Evolutionary conservation across 2,888 invertebrate genomes (phyloP), one percentile per base, ranked within the genome.

Genomic region (Drosophila lacicola): DNA sequence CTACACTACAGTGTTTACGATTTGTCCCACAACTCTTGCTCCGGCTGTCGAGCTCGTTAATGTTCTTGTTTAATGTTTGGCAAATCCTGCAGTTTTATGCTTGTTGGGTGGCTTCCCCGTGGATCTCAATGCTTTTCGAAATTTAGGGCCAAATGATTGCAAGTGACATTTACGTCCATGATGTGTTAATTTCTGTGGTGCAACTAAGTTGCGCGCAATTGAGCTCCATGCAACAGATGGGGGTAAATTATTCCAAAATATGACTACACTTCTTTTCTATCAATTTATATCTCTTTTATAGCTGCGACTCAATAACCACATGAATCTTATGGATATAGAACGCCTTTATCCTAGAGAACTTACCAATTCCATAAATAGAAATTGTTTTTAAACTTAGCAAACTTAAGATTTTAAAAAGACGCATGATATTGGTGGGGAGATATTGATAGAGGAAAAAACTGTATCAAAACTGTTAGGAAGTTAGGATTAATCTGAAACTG

Each of bases 151-250:
- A 72, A 74, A 66, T 82, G 80, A 70, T 73, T 67, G 46, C 69
- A 56, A 61, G 44, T 80, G 81, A 82, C 81, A 75, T 82, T 82
- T 75, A 80, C 62, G 51, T 25, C 41, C 49, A 53, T 54, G 69
- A 82, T 81, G 88, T 88, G 88, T 88, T 86, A 85, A 86, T 88
- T 82, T 74, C 49, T 64, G 68, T 69, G 60, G 66, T 58, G 64
- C 81, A 83, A 85, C 88, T 70, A 70, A 60, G 86, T 85, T 84
- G 87, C 84, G 44, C 6, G 44, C 49, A 45, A 42, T 54, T 51
- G 10, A 17, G 5, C 14, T 44, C 3, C 10, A 44, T 5, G 5
- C 25, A 17, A 19, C 4, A 10, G 10, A 45, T 50, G 53, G 29
- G 5, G 11, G 10, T 19, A 4, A n/a, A 41, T 39, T 13, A 11